phyloP scores from a whole-genome alignment of 1,140 invertebrate genomes.

The Pseudachorutes palmiensis region DNA sequence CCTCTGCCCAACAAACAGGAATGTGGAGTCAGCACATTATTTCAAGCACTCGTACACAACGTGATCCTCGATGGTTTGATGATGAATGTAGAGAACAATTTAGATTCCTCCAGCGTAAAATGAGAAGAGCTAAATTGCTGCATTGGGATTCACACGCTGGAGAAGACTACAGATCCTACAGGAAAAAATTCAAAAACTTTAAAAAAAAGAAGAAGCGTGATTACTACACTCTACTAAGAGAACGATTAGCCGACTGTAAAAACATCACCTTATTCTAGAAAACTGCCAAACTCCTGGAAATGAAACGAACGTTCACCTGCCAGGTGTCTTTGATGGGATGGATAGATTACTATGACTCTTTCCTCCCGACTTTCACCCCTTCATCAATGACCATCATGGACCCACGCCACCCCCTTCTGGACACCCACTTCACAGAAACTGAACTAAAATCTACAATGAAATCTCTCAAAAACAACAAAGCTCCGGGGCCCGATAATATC shows the following conservation, averaged over 20 bases:
- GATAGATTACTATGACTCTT: neutral
- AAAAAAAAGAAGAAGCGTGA: no score
- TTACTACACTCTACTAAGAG: no score
- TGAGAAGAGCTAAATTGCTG: no score
- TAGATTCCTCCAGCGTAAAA: neutral
- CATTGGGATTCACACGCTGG: no score
- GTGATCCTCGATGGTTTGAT: neutral
- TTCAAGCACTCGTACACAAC: neutral
- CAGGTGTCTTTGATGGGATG: no score
- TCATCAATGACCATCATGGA: neutral
- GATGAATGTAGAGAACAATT: neutral
- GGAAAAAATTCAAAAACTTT: no score
- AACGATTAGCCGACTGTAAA: no score
- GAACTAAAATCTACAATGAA: neutral
- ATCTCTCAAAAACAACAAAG: constrained; percentile 9
- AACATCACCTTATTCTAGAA: no score
- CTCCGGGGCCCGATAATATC: neutral
- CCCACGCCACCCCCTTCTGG: neutral
- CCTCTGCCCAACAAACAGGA: neutral
- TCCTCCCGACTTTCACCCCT: neutral
- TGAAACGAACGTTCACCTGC: no score
- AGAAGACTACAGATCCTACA: no score
- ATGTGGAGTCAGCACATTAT: neutral
- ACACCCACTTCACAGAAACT: neutral
- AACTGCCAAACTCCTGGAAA: no score